These are phyloP conservation scores for Gobio occitaniae DNA, from an alignment of 2,797 vertebrate species.

Conservation along the genomic window DNA sequence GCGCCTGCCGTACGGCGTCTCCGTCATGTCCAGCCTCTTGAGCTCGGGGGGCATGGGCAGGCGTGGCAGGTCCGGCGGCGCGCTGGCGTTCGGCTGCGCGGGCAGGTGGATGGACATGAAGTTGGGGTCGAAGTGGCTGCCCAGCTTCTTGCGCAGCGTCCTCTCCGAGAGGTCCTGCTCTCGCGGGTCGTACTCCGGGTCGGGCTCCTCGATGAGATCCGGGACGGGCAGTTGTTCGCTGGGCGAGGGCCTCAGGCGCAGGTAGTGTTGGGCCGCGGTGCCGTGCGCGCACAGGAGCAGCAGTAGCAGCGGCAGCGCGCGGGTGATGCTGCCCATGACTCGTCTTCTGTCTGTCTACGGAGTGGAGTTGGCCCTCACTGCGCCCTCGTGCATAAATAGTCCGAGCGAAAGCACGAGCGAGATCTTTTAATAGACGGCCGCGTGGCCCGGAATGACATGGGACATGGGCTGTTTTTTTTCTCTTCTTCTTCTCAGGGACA, in stretches of 20 bases:
- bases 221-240: slow-evolving; percentile 88
- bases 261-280: slow-evolving; percentile 83
- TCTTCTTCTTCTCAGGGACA: neutral
- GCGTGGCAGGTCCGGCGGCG: slow-evolving; percentile 60
- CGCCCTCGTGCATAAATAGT: slow-evolving; percentile 85
- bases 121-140: slow-evolving; percentile 87
- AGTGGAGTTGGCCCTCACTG: slow-evolving; percentile 59
- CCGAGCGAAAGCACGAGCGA: slow-evolving; percentile 82
- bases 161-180: slow-evolving; percentile 90
- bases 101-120: slow-evolving; percentile 89
- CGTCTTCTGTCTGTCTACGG: slow-evolving; percentile 25
- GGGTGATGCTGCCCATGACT: slow-evolving; percentile 46
- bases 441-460: slow-evolving; percentile 78
- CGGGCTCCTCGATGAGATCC: slow-evolving; percentile 88
- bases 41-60: slow-evolving; percentile 85
- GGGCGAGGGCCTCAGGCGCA: slow-evolving; percentile 88
- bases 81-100: slow-evolving; percentile 77
- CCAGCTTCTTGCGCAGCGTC: slow-evolving; percentile 89
- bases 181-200: slow-evolving; percentile 92
- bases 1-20: slow-evolving; percentile 85
- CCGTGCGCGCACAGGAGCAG: slow-evolving; percentile 77
- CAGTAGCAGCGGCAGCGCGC: slow-evolving; percentile 78
- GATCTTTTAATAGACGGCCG: slow-evolving; percentile 89
- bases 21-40: slow-evolving; percentile 86
- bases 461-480: slow-evolving; percentile 60